These are phyloP conservation scores for Melinaea marsaeus DNA, from an alignment of 2,888 invertebrate genomes.

Conservation along the genomic window DNA sequence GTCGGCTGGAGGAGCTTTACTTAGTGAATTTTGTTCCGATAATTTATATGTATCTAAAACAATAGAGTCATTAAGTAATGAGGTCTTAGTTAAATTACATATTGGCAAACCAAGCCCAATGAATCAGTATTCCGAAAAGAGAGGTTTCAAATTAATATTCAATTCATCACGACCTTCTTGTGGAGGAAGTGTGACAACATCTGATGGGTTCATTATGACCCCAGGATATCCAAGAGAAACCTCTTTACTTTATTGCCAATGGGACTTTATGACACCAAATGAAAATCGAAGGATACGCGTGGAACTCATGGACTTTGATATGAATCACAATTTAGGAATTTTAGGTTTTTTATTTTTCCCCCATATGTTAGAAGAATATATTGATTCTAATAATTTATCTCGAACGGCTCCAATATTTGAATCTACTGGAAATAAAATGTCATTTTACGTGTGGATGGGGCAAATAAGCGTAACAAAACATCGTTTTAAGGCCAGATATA, in stretches of 20 bases:
- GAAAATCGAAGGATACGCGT: slow-evolving; percentile 62
- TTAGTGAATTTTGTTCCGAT: slow-evolving; percentile 52
- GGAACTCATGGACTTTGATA: slow-evolving; percentile 74
- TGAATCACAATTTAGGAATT: slow-evolving; percentile 28
- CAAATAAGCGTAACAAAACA: slow-evolving; percentile 57
- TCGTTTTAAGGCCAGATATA: slow-evolving; percentile 85
- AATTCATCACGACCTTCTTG: slow-evolving; percentile 79
- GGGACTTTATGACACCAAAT: slow-evolving; percentile 57
- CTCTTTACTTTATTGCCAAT: slow-evolving; percentile 53
- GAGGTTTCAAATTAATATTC: slow-evolving; percentile 81
- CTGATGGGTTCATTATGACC: slow-evolving; percentile 82
- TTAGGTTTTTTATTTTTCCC: slow-evolving; percentile 73
- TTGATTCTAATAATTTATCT: slow-evolving; percentile 35
- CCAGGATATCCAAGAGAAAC: slow-evolving; percentile 82
- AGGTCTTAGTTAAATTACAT: slow-evolving; percentile 52
- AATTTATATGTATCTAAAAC: slow-evolving; percentile 28
- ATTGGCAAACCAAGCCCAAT: slow-evolving; percentile 53
- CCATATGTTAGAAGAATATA: slow-evolving; percentile 53
- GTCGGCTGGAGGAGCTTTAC: slow-evolving; percentile 39
- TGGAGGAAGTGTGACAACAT: slow-evolving; percentile 79
- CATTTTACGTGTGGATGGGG: slow-evolving; percentile 78
- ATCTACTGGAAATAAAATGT: slow-evolving; percentile 81
- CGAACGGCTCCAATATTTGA: slow-evolving; percentile 57
- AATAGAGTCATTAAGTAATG: slow-evolving; percentile 56
- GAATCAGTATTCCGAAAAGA: slow-evolving; percentile 47